Base-by-base conservation (phyloP, 2,888 invertebrate species). In the Coecobrya sp. region DNA sequence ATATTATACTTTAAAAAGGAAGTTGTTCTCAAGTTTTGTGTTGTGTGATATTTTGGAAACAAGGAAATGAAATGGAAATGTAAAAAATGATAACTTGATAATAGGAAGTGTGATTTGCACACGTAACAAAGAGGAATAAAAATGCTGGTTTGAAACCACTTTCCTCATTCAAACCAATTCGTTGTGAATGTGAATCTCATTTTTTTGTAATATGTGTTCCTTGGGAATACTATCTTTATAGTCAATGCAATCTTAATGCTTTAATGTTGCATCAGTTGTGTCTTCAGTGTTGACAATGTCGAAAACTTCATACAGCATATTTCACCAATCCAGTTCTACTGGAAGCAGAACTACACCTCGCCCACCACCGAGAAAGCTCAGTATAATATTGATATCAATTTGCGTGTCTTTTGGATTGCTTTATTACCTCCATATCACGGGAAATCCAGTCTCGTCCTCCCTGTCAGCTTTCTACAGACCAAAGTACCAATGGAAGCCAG, bases 401-500 rank as follows among this genome's bases (percentile, higher is more conserved):
- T 84, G 87, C 87, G 92, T 92, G 73, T 92, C 87, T 16, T 88
- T 87, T 52, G 92, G 92, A 30, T 45, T 92, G 10, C 22, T 94
- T 25, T 94, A 94, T 76, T 94, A 94, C 42, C 87, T 94, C 8
- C 94, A 93, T 84, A 86, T 94, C 65, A 93, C 92, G 1, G 91
- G 91, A 62, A 92, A 89, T 27, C 49, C 92, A 10, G 68, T 59
- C n/a, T 19, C 81, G 0, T 36, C 59, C 19, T 49, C 62, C 16
- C 22, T 65, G n/a, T 89, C 91, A 5, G 59, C 91, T 76, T 76
- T 86, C 59, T 89, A 84, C 42, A 92, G 91, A 59, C 93, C 93
- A 7, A 94, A 93, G 65, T 94, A 94, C 70, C 94, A 94, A 86
- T 94, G 93, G 93, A 93, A 89, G 62, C 93, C 93, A 45, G 94